These are phyloP conservation scores for Scyliorhinus canicula DNA, from an alignment of 2,797 vertebrate species.

Conservation along the genomic window DNA sequence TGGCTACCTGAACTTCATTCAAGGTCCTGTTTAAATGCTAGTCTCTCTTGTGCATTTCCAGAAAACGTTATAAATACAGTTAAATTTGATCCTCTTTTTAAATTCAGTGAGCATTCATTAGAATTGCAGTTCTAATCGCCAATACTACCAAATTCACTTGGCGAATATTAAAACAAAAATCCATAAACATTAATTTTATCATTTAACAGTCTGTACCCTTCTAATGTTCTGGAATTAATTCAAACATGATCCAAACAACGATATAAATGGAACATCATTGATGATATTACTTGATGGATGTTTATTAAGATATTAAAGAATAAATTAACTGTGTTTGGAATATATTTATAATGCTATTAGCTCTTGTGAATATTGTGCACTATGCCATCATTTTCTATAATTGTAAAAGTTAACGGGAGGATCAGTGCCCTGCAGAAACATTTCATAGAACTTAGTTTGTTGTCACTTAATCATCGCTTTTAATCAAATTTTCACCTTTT, in stretches of 20 bases:
- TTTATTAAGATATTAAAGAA: background rate
- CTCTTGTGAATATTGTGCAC: background rate
- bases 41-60: background rate
- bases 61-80: background rate
- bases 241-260: background rate
- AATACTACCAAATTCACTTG: background rate
- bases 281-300: background rate
- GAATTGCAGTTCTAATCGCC: background rate
- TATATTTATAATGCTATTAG: background rate
- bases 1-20: background rate
- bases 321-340: background rate
- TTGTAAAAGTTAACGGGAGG: constrained; percentile 39
- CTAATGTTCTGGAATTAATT: constrained; percentile 11
- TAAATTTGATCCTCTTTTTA: background rate
- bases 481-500: constrained; percentile 71
- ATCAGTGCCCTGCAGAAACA: constrained; percentile 43
- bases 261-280: background rate
- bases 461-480: constrained; percentile 61
- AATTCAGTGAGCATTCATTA: background rate
- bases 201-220: background rate
- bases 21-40: background rate
- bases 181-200: background rate
- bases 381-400: no score
- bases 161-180: background rate
- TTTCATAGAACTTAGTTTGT: constrained; percentile 60